Conservation (phyloP, 2,113 vertebrate species). For the Cyphomyrus discorhynchus region DNA sequence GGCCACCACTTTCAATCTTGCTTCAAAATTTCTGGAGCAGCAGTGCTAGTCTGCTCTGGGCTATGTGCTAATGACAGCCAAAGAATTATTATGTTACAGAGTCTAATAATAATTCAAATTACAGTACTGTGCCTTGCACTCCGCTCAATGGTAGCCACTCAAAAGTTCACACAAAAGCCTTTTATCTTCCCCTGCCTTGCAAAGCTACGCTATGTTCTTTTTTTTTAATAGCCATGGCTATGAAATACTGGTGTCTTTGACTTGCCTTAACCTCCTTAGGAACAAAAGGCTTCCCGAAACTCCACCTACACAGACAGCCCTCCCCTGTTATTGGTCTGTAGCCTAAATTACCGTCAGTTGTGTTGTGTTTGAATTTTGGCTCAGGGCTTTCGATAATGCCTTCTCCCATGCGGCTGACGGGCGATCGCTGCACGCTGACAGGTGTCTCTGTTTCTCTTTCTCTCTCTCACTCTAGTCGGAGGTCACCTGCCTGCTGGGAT, state of each 20-base stretch:
- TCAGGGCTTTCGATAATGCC: slow-evolving; percentile 33
- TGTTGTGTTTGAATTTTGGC: slow-evolving; percentile 36
- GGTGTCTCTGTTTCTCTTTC: slow-evolving; percentile 4
- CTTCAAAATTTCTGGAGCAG: not conserved
- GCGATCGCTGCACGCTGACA: slow-evolving; percentile 6
- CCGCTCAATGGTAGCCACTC: not conserved
- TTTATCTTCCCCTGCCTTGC: not conserved
- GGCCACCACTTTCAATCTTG: not conserved
- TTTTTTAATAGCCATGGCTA: not conserved
- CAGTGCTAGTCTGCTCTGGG: not conserved
- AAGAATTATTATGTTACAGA: not conserved
- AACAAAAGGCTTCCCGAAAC: slow-evolving; percentile 13
- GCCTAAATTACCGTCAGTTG: slow-evolving; percentile 5
- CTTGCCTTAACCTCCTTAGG: slow-evolving; percentile 16
- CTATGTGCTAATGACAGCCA: not conserved
- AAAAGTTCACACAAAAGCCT: not conserved
- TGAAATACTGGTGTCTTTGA: slow-evolving; percentile 1
- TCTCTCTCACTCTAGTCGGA: not conserved
- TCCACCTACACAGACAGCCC: not conserved
- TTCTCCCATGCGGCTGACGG: slow-evolving; percentile 12
- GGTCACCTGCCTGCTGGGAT: slow-evolving; percentile 16
- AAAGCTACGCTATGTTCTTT: not conserved
- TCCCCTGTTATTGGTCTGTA: slow-evolving; percentile 5
- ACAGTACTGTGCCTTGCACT: not conserved
- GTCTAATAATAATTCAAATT: not conserved